Evolutionary conservation across 92 coral and sea anemone species (phyloP).

Genomic region (Bergia sp.): DNA sequence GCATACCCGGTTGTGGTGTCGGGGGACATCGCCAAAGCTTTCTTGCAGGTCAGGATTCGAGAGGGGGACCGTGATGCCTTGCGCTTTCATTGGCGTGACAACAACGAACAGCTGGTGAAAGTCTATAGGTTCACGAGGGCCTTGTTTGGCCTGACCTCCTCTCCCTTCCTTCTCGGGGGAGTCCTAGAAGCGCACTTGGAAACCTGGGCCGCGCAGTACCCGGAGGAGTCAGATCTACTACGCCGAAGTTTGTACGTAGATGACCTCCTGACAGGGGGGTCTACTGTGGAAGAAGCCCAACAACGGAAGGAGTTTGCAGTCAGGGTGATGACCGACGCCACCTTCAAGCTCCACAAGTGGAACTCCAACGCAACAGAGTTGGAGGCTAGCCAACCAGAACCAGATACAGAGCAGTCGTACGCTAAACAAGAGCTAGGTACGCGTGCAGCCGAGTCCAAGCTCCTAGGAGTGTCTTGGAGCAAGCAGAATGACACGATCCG

Average conservation of each 20-base stretch:
- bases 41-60: conserved; percentile 21
- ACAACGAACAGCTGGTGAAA: not conserved
- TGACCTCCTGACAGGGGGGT: conserved; percentile 31
- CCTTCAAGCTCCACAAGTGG: conserved; percentile 48
- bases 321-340: conserved; percentile 33
- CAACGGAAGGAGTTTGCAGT: conserved; percentile 36
- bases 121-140: not conserved
- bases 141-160: not conserved
- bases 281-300: conserved; percentile 18
- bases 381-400: not conserved
- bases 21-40: conserved; percentile 31
- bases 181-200: not conserved
- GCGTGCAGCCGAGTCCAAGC: not conserved
- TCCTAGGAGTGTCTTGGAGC: not conserved
- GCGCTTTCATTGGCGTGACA: not conserved
- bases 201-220: conserved; percentile 19
- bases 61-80: conserved; percentile 25
- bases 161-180: conserved; percentile 7
- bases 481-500: not conserved
- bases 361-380: conserved; percentile 19
- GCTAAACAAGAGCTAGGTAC: conserved; percentile 1
- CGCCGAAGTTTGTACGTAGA: conserved; percentile 26
- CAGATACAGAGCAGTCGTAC: not conserved
- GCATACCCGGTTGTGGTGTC: conserved; percentile 20
- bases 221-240: not conserved